A percentile compares a stretch with the other conserved stretches of the same genome.
phyloP scores from a whole-genome alignment of 2,113 vertebrate species.

The Trogon melanurus region DNA sequence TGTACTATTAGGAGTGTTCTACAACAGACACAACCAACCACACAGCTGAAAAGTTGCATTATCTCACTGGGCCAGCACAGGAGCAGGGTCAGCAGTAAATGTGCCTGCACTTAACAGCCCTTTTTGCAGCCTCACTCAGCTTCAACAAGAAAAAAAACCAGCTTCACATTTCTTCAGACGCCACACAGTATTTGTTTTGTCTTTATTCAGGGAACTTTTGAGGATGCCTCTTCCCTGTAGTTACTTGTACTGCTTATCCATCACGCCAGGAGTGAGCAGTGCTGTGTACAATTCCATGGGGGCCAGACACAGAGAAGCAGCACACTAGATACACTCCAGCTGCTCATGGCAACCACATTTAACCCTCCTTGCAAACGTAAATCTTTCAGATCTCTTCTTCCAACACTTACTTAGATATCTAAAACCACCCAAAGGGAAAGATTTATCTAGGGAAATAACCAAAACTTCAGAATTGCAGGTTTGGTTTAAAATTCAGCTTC shows the following conservation, averaged over 20 bases:
- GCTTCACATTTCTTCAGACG: not conserved
- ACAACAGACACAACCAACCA: not conserved
- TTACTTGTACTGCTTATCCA: not conserved
- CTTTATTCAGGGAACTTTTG: not conserved
- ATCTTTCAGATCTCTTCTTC: not conserved
- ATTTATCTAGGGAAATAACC: not conserved
- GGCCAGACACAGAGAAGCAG: not conserved
- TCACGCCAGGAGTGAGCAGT: not conserved
- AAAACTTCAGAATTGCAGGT: not conserved
- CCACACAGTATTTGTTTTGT: not conserved
- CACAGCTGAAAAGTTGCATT: not conserved
- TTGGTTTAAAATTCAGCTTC: not conserved
- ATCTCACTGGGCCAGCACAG: not conserved
- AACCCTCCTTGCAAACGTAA: not conserved
- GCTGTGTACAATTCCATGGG: not conserved
- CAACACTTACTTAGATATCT: not conserved
- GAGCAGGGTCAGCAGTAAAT: not conserved
- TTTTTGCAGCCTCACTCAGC: not conserved
- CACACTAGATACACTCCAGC: not conserved
- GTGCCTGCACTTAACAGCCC: not conserved
- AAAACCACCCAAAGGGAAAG: not conserved
- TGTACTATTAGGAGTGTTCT: not conserved
- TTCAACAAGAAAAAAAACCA: not conserved
- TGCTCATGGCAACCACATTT: not conserved
- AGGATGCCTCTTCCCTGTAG: not conserved